phyloP scores from a whole-genome alignment of 2,888 invertebrate genomes.

The Lycia hirtaria region DNA sequence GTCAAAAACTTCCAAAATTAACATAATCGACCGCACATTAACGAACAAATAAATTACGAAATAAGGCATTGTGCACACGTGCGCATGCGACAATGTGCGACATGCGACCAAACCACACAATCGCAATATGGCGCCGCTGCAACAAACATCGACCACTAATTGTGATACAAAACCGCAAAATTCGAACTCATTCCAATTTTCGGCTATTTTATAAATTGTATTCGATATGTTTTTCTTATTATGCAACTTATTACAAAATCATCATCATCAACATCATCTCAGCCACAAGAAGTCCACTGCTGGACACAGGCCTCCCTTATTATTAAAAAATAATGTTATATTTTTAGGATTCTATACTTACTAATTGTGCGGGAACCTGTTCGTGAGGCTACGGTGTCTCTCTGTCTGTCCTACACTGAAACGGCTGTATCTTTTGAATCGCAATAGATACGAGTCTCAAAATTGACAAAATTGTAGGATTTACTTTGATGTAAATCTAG shows the following conservation, averaged over 20 bases:
- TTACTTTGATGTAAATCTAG: too few species aligned
- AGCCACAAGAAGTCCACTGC: too few species aligned
- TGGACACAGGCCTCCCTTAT: too few species aligned
- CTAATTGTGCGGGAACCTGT: too few species aligned
- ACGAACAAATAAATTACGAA: conserved; percentile 34
- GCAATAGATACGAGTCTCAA: too few species aligned
- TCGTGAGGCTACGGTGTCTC: too few species aligned
- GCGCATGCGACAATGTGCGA: conserved; percentile 53
- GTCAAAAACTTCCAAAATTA: conserved; percentile 22
- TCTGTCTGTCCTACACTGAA: too few species aligned
- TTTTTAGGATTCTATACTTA: too few species aligned
- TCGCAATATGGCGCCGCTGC: conserved; percentile 53
- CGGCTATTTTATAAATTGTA: conserved; percentile 60
- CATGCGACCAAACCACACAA: conserved; percentile 54
- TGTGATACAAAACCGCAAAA: conserved; percentile 57
- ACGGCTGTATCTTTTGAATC: too few species aligned
- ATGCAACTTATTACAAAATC: conserved; percentile 36
- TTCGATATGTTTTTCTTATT: conserved; percentile 49
- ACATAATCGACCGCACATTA: conserved; percentile 27
- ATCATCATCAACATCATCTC: background rate
- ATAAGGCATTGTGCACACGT: conserved; percentile 43
- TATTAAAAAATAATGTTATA: too few species aligned
- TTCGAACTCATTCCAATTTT: conserved; percentile 58
- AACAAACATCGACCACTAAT: conserved; percentile 68
- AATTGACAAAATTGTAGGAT: too few species aligned